A percentile compares a stretch with the other conserved stretches of the same genome.
phyloP scores from a whole-genome alignment of 2,113 vertebrate genomes.

The Scytalopus superciliaris region DNA sequence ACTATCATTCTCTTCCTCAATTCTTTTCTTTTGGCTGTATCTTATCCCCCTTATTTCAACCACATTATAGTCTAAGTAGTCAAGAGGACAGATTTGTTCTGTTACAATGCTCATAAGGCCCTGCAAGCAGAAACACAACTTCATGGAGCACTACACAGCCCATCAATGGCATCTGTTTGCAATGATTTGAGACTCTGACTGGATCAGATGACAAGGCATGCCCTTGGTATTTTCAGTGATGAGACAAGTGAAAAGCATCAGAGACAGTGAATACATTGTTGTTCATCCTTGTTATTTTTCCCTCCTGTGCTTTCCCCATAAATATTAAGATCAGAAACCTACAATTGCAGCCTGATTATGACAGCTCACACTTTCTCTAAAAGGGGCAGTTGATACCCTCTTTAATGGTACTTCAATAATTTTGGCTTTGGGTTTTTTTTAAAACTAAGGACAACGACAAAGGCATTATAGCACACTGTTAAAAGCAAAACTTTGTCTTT shows the following conservation, averaged over 20 bases:
- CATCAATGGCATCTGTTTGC: not conserved
- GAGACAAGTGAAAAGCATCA: not conserved
- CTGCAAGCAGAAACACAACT: not conserved
- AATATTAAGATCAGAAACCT: not conserved
- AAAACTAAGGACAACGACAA: not conserved
- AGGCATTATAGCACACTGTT: not conserved
- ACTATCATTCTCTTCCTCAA: not conserved
- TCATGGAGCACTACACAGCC: not conserved
- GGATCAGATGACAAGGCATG: not conserved
- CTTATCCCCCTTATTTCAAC: not conserved
- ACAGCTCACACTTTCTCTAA: not conserved
- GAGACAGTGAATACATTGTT: not conserved
- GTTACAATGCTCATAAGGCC: not conserved
- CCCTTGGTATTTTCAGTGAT: not conserved
- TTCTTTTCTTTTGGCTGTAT: not conserved
- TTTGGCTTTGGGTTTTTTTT: no score
- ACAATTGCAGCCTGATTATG: not conserved
- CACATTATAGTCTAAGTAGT: not conserved
- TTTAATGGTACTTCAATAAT: not conserved
- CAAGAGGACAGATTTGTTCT: not conserved
- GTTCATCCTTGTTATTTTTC: not conserved
- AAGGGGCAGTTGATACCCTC: not conserved
- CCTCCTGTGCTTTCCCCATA: not conserved
- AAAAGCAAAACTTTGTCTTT: not conserved
- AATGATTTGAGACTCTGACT: not conserved